Evolutionary conservation across 92 coral and sea anemone genomes (phyloP).

Genomic region (Zoanthus solanderi): DNA sequence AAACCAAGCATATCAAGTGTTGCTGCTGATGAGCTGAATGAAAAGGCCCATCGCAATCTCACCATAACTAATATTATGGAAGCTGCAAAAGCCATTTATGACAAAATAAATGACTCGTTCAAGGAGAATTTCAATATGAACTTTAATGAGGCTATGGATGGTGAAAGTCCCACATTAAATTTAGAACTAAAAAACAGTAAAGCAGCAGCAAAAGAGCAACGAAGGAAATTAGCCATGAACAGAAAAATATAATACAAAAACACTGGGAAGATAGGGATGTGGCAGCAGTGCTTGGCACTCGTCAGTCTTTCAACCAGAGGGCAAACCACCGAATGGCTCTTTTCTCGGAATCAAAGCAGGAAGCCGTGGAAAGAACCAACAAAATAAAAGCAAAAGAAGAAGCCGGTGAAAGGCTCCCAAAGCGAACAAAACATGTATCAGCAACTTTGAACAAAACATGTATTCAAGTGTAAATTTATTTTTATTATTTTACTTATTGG

Average conservation of each 20-base stretch:
- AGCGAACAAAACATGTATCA: no score
- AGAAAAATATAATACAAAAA: background rate
- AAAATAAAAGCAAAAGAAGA: background rate
- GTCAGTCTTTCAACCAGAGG: constrained; percentile 10
- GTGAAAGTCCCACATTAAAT: background rate
- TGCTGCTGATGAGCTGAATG: background rate
- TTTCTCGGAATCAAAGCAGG: background rate
- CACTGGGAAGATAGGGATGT: constrained; percentile 14
- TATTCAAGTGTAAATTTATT: no score
- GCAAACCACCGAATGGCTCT: background rate
- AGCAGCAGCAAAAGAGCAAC: background rate
- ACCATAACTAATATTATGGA: background rate
- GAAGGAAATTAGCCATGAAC: background rate
- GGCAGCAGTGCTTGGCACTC: background rate
- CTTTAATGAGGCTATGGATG: background rate
- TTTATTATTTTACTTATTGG: no score
- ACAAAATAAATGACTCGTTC: background rate
- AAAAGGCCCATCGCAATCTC: background rate
- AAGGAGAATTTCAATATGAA: background rate
- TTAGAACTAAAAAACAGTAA: background rate
- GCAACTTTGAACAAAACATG: no score
- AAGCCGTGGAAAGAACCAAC: background rate
- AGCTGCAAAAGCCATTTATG: background rate
- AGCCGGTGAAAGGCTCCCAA: background rate
- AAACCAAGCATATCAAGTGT: background rate